Evolutionary conservation across 2,888 invertebrate species (phyloP), one percentile per base, ranked within the genome.

Genomic region (Luperina nickerlii): DNA sequence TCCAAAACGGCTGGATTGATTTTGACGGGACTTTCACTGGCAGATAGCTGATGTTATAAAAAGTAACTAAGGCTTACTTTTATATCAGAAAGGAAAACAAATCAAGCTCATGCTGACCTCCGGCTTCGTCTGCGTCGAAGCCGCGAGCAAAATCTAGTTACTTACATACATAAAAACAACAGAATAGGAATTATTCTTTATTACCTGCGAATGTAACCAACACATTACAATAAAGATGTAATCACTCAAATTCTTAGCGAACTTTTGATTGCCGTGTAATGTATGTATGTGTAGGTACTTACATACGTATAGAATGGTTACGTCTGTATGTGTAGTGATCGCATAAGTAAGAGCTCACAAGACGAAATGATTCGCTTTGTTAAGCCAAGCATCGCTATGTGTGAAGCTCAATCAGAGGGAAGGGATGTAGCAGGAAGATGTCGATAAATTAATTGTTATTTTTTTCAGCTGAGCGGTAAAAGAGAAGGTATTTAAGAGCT

Each of bases 311-410:
- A n/a, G 0, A 48, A 42, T 62, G 54, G 54, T 18, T 62, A 71
- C 62, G 69, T 79, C 70, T 66, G 68, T 38, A 48, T 72, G 75
- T 70, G 60, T 60, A 67, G 24, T 20, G 38, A 62, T 70, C 65
- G 72, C 18, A 42, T 70, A 73, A 80, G 74, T 76, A 63, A 77
- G 78, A 76, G 80, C 78, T 77, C 71, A 81, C 83, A 69, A 86
- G 79, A 84, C 79, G 76, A 85, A 90, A 89, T 90, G 82, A 87
- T 86, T 88, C 82, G 87, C 88, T 88, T 90, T 88, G 88, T 88
- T 90, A 88, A 89, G 71, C 65, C 79, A 73, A 69, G 87, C 72
- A 38, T 82, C 78, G 86, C 74, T 86, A 85, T 85, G 84, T 87
- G 83, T 83, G 81, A 87, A 81, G 89, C 78, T 84, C 76, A 85